A percentile compares a stretch with the other conserved stretches of the same genome.
These are phyloP conservation scores for Peromyscus melanophrys DNA, from an alignment of 2,797 vertebrate genomes.

Conservation along the genomic window DNA sequence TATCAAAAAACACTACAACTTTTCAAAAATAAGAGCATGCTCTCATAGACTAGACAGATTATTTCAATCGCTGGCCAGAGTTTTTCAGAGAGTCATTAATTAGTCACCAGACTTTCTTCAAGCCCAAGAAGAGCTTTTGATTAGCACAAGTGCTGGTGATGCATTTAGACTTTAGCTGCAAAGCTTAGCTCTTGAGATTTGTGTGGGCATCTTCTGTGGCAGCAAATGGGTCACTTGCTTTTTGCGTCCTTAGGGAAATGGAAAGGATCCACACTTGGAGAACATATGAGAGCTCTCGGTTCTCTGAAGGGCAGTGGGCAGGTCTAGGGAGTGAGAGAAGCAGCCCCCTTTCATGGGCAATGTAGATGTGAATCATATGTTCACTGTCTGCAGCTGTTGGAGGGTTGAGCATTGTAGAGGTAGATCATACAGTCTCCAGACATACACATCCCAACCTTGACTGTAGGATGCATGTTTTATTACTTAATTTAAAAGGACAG, in stretches of 20 bases:
- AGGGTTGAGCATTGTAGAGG: neutral
- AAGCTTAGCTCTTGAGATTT: neutral
- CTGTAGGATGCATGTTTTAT: neutral
- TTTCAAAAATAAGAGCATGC: constrained; percentile 34
- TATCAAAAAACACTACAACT: neutral
- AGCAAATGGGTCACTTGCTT: neutral
- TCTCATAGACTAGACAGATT: neutral
- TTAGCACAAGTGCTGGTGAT: neutral
- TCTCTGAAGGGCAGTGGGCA: neutral
- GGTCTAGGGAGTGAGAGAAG: neutral
- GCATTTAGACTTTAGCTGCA: neutral
- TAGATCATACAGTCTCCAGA: neutral
- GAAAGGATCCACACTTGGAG: neutral
- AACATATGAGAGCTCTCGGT: neutral
- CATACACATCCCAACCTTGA: neutral
- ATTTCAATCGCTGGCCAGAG: neutral
- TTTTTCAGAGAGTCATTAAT: constrained; percentile 7
- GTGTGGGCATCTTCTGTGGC: neutral
- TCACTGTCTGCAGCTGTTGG: neutral
- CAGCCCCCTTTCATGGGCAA: neutral
- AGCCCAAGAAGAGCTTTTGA: neutral
- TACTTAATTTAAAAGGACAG: neutral
- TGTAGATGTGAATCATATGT: accelerated
- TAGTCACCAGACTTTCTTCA: constrained; percentile 21
- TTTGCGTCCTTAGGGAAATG: neutral